Evolutionary conservation across 2,888 invertebrate genomes (phyloP).

Genomic region (Rhyacophila evoluta): DNA sequence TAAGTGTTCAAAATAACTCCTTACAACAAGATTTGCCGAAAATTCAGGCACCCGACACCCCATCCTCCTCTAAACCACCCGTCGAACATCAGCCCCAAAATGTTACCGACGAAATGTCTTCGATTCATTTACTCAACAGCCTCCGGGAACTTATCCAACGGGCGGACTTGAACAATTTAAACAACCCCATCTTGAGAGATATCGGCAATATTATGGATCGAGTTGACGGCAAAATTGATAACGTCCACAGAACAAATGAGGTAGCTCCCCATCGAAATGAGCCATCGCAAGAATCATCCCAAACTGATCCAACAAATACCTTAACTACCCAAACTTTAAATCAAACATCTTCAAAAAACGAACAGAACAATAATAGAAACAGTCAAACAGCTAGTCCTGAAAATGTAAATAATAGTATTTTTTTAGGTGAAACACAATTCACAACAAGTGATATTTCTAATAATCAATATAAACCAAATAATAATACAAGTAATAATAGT

Average conservation of each 20-base stretch:
- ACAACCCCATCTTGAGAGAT: conserved; percentile 56
- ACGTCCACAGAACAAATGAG: conserved; percentile 39
- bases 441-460: background rate
- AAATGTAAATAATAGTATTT: background rate
- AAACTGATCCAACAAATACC: background rate
- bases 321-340: background rate
- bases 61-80: conserved; percentile 45
- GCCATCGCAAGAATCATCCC: conserved; percentile 35
- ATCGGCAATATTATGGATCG: conserved; percentile 63
- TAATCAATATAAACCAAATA: background rate
- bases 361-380: background rate
- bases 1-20: conserved; percentile 48
- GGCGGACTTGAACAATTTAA: conserved; percentile 34
- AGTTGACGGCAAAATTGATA: conserved; percentile 25
- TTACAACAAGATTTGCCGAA: conserved; percentile 30
- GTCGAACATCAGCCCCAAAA: background rate
- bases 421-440: background rate
- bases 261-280: conserved; percentile 50
- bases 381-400: background rate
- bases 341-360: background rate
- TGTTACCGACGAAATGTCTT: conserved; percentile 1
- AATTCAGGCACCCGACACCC: conserved; percentile 40
- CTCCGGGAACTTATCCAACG: conserved; percentile 47
- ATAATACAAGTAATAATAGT: background rate
- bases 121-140: conserved; percentile 36